Base-by-base conservation (phyloP, 2,113 vertebrate genomes). In the Sialia sialis region DNA sequence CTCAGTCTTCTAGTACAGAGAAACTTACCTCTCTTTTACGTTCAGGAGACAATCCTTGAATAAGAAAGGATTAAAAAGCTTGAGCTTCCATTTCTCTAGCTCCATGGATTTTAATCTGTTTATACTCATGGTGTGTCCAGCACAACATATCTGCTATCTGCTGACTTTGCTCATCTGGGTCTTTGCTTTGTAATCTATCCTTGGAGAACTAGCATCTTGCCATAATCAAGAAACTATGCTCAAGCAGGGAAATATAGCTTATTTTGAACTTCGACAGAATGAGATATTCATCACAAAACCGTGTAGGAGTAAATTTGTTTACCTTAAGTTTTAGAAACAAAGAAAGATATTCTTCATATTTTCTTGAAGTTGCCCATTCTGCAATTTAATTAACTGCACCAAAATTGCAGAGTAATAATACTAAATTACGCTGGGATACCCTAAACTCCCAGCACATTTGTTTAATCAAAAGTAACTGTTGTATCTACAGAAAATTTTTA, bases 381-480 rank as follows among this genome's bases (percentile, higher is more conserved):
- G 54, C 59, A 70, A 20, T 86, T 70, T 43, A 73, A 49, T 56
- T 76, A 83, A 44, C 32, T 56, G 39, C n/a, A 75, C 49, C 11
- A 67, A 89, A 93, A 78, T 51, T 63, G 25, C 16, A 76, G 41
- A 88, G 66, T 75, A 68, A 92, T 82, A 90, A 63, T 21, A 49
- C 38, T 68, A 92, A 72, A 94, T 92, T 92, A 76, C 58, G 48
- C 27, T 70, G 84, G 46, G 59, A 77, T 90, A 52, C 38, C 19
- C 21, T 67, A 43, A 90, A 77, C 17, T 88, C 55, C 72, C 82
- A 67, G 43, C 30, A 74, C n/a, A 44, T 74, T 91, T 80, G 7
- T 94, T 95, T 89, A 92, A 84, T 94, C 80, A 96, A 72, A 96
- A 92, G 34, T 90, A 93, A 87, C 75, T 54, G 34, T 87, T 87